Percentiles rank a stretch among this genome's conserved stretches.
Conservation (phyloP, 2,113 vertebrate species). For the Nothobranchius kuhntae region DNA sequence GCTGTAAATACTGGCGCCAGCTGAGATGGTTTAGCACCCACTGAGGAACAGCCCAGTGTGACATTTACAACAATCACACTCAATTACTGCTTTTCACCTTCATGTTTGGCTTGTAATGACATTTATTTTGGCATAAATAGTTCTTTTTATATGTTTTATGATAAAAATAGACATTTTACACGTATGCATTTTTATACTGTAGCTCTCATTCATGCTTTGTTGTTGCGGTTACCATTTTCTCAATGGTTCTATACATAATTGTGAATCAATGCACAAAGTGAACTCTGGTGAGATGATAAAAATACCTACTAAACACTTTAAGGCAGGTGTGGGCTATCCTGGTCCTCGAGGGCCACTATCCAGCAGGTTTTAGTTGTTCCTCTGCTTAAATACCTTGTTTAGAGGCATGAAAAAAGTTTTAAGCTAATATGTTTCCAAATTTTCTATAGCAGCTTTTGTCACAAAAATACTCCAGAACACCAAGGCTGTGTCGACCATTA, state of each 20-base stretch:
- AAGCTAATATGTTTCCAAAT: no score
- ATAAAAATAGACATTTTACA: no score
- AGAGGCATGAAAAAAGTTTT: no score
- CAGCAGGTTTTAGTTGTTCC: no score
- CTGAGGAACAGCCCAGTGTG: neutral
- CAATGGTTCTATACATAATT: conserved; percentile 3
- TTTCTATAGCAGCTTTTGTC: conserved; percentile 17
- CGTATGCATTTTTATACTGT: no score
- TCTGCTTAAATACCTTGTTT: neutral
- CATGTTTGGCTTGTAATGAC: neutral
- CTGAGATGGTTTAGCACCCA: neutral
- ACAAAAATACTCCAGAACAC: conserved; percentile 7
- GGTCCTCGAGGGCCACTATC: no score
- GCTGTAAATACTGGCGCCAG: neutral
- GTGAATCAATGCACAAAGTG: conserved; percentile 17
- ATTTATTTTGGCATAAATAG: neutral
- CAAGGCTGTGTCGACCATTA: conserved; percentile 38
- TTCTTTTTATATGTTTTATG: no score
- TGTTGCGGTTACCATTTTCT: no score
- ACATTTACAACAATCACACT: neutral
- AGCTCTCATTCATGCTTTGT: no score
- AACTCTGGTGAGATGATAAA: conserved; percentile 4
- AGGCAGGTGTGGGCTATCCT: neutral
- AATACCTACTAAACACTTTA: conserved; percentile 14
- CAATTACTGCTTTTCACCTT: neutral